Evolutionary conservation across 2,113 vertebrate genomes (phyloP).

Genomic region (Vireo altiloquus): DNA sequence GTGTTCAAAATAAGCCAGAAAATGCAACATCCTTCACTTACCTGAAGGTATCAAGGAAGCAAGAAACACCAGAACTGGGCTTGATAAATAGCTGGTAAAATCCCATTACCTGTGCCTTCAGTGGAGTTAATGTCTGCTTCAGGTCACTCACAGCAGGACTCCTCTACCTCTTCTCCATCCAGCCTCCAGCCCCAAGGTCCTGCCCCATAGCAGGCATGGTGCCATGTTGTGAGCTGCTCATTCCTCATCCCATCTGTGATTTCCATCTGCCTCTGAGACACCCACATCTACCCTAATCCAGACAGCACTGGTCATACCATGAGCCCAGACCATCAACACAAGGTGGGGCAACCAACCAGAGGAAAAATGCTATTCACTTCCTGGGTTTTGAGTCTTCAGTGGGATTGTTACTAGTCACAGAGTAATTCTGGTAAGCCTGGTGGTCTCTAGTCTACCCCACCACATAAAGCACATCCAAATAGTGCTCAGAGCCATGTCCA

Average conservation of each 20-base stretch:
- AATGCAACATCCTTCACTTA: not conserved
- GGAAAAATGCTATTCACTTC: not conserved
- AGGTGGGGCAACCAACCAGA: not conserved
- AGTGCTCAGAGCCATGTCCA: not conserved
- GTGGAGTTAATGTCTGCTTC: not conserved
- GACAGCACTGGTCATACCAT: not conserved
- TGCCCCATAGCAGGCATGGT: fast-evolving
- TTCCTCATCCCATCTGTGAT: not conserved
- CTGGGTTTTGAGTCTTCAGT: not conserved
- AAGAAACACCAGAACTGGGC: not conserved
- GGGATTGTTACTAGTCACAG: not conserved
- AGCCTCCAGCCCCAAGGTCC: not conserved
- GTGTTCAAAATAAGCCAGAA: not conserved
- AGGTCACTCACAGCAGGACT: not conserved
- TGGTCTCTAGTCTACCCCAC: not conserved
- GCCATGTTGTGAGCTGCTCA: fast-evolving
- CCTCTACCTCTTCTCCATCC: not conserved
- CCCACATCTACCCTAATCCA: not conserved
- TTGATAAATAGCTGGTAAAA: not conserved
- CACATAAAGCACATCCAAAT: not conserved
- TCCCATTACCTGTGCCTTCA: not conserved
- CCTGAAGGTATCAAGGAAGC: not conserved
- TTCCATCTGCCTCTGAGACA: not conserved
- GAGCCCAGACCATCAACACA: not conserved
- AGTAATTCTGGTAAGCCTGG: not conserved